Evolutionary conservation across 1,140 invertebrate species (phyloP).

Genomic region (Microplitis mediator): DNA sequence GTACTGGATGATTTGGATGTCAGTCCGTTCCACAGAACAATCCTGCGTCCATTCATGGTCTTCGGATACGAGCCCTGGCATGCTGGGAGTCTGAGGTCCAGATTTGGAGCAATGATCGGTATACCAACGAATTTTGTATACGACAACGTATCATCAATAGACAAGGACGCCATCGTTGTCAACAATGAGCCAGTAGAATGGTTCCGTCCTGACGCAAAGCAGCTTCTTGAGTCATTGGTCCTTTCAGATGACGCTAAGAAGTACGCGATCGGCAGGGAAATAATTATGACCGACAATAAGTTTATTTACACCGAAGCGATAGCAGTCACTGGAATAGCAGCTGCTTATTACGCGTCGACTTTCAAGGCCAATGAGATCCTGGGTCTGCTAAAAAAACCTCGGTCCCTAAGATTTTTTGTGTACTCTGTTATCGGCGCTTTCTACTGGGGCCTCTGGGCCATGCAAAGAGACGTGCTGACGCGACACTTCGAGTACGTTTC

Average conservation of each 20-base stretch:
- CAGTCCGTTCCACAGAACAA: constrained; percentile 42
- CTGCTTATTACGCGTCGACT: constrained; percentile 65
- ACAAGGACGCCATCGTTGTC: constrained; percentile 63
- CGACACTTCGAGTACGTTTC: constrained; percentile 66
- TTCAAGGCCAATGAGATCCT: constrained; percentile 46
- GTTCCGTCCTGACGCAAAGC: constrained; percentile 65
- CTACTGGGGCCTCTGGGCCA: constrained; percentile 60
- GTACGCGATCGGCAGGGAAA: constrained; percentile 78
- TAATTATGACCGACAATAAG: constrained; percentile 64
- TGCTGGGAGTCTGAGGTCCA: constrained; percentile 57
- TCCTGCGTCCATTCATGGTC: constrained; percentile 66
- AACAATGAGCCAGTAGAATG: constrained; percentile 66
- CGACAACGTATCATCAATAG: constrained; percentile 53
- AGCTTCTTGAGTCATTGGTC: constrained; percentile 69
- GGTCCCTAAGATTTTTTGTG: constrained; percentile 36
- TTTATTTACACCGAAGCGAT: constrained; percentile 41
- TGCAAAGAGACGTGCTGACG: constrained; percentile 69
- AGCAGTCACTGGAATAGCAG: constrained; percentile 54
- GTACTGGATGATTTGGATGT: constrained; percentile 64
- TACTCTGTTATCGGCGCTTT: constrained; percentile 15
- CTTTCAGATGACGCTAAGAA: constrained; percentile 76
- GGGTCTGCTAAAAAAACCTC: constrained; percentile 64
- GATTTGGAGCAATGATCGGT: constrained; percentile 67
- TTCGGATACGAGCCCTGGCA: constrained; percentile 70
- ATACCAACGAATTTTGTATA: constrained; percentile 70